A percentile compares a stretch with the other conserved stretches of the same genome.
phyloP scores from a whole-genome alignment of 37 sponge, comb jelly and placozoan genomes.

The Lycopodina hypogea region DNA sequence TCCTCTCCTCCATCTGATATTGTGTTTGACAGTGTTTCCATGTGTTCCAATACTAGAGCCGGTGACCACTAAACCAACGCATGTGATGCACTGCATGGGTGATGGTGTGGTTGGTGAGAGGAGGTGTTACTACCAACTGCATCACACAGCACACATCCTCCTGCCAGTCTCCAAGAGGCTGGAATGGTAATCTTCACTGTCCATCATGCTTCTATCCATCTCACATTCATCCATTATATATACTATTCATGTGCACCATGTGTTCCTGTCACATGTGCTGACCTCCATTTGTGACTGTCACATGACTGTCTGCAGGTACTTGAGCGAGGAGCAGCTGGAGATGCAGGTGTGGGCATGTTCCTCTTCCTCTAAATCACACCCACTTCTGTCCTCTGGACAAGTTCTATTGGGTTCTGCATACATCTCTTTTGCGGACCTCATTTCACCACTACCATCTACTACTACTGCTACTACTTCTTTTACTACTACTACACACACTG shows the following conservation, averaged over 20 bases:
- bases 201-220: too few relatives aligned
- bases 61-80: constrained; percentile 25
- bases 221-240: not conserved
- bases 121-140: constrained; percentile 26
- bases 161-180: constrained; percentile 13
- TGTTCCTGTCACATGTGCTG: not conserved
- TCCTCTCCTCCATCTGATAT: not conserved
- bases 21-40: not conserved
- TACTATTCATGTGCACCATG: not conserved
- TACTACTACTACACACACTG: too few relatives aligned
- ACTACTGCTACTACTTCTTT: not conserved
- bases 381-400: constrained; percentile 27
- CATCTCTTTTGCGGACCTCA: constrained; percentile 27
- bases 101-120: constrained; percentile 6
- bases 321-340: constrained; percentile 78
- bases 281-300: not conserved
- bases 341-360: constrained; percentile 69
- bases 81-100: too few relatives aligned
- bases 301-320: constrained; percentile 53
- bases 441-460: not conserved
- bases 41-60: constrained; percentile 2
- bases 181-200: constrained; percentile 40
- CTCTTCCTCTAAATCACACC: constrained; percentile 14
- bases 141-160: constrained; percentile 16
- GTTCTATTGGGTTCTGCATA: constrained; percentile 52